Percentiles rank a stretch among this genome's conserved stretches.
Conservation (phyloP, 2,113 vertebrate species). For the Protobothrops mucrosquamatus region DNA sequence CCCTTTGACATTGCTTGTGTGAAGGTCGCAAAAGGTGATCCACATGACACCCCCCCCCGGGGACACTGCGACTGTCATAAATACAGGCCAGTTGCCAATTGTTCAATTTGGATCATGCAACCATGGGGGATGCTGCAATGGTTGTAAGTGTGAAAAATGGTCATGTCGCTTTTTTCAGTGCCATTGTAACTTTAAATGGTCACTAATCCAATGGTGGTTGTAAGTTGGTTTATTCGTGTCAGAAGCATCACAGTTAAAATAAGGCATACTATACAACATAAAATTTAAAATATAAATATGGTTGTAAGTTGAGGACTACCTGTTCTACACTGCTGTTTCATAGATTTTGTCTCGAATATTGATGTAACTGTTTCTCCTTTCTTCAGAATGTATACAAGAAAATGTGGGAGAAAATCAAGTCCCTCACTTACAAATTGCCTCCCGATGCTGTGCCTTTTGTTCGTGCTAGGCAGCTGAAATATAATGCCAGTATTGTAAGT, state of each 20-base stretch:
- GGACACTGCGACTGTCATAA: background rate
- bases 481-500: conserved; percentile 87
- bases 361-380: conserved; percentile 6
- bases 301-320: background rate
- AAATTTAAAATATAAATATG: background rate
- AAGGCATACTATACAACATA: background rate
- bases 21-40: background rate
- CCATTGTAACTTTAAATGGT: background rate
- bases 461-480: conserved; percentile 86
- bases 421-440: conserved; percentile 83
- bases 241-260: background rate
- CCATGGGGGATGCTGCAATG: background rate
- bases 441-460: conserved; percentile 77
- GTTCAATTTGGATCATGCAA: background rate
- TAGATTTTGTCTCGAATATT: background rate
- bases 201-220: background rate
- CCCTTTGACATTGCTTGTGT: background rate
- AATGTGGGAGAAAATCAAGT: conserved; percentile 92
- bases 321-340: background rate
- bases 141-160: background rate
- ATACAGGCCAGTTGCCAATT: background rate
- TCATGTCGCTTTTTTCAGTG: background rate
- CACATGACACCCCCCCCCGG: too few relatives aligned
- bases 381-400: conserved; percentile 88
- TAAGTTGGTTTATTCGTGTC: background rate